These are phyloP conservation scores for Halcyon smyrnensis DNA, from an alignment of 2,797 vertebrate species.

Conservation along the genomic window DNA sequence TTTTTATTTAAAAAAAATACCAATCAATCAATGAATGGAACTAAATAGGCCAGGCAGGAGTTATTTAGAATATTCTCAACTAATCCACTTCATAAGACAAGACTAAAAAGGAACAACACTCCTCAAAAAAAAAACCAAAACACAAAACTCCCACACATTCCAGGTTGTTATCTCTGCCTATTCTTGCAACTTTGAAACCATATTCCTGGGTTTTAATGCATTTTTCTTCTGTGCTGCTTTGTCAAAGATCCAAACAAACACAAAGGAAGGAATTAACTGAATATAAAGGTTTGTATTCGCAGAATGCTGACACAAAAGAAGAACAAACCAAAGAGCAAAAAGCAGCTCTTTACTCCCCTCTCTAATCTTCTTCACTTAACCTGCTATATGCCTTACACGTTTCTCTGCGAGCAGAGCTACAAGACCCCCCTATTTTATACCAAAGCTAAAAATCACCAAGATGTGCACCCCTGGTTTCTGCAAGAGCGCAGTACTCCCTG, in stretches of 20 bases:
- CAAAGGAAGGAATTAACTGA: neutral
- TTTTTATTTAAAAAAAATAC: too few species aligned
- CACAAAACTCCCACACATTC: neutral
- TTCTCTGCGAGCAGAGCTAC: neutral
- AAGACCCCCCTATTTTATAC: neutral
- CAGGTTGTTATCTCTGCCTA: neutral
- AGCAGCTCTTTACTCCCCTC: neutral
- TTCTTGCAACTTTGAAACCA: neutral
- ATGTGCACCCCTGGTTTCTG: neutral
- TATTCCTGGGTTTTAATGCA: neutral
- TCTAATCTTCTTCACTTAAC: constrained; percentile 19
- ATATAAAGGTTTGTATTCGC: constrained; percentile 17
- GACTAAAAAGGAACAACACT: neutral
- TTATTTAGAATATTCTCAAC: constrained; percentile 11
- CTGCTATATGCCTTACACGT: neutral
- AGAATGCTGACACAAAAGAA: constrained; percentile 30
- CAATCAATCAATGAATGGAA: neutral
- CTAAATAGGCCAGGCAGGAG: neutral
- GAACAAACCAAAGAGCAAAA: constrained; percentile 21
- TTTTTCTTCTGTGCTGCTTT: neutral
- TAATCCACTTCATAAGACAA: neutral
- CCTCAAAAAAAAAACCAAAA: neutral
- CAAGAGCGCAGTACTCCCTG: neutral
- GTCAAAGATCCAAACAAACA: neutral
- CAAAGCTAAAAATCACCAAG: neutral